A percentile compares a stretch with the other conserved stretches of the same genome.
Conservation (phyloP, 1,140 invertebrate genomes). For the Bombus pascuorum region DNA sequence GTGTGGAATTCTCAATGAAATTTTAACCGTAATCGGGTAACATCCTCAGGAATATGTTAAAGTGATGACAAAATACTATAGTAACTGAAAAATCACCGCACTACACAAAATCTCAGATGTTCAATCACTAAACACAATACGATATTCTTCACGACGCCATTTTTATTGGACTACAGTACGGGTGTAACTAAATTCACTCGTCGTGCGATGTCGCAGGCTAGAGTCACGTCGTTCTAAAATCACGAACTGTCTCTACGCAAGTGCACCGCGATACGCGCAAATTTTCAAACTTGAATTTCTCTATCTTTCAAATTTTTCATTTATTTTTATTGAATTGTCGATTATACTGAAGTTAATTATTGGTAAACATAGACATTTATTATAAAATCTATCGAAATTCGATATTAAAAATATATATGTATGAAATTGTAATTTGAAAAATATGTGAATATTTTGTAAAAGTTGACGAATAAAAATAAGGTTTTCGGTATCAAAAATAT, state of each 20-base stretch:
- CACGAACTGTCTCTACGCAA: slow-evolving; percentile 2
- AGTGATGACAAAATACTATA: background rate
- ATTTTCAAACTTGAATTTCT: background rate
- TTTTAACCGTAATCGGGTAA: slow-evolving; percentile 17
- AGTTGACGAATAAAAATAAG: background rate
- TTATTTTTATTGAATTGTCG: background rate
- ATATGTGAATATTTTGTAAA: background rate
- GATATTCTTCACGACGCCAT: slow-evolving; percentile 26
- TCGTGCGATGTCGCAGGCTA: background rate
- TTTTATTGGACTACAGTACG: slow-evolving; percentile 14
- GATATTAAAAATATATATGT: background rate
- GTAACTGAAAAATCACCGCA: background rate
- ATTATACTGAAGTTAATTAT: background rate
- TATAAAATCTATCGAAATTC: background rate
- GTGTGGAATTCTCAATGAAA: background rate
- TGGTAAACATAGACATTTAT: slow-evolving; percentile 1
- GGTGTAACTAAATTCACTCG: slow-evolving; percentile 6
- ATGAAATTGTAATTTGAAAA: background rate
- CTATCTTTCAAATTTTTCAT: background rate
- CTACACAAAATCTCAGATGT: background rate
- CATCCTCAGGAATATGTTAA: slow-evolving; percentile 13
- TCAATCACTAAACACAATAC: slow-evolving; percentile 11
- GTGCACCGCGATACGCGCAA: background rate
- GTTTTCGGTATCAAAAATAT: background rate
- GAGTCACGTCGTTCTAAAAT: slow-evolving; percentile 13